These are phyloP conservation scores for Mimas tiliae DNA, from an alignment of 2,888 invertebrate species.

Conservation along the genomic window DNA sequence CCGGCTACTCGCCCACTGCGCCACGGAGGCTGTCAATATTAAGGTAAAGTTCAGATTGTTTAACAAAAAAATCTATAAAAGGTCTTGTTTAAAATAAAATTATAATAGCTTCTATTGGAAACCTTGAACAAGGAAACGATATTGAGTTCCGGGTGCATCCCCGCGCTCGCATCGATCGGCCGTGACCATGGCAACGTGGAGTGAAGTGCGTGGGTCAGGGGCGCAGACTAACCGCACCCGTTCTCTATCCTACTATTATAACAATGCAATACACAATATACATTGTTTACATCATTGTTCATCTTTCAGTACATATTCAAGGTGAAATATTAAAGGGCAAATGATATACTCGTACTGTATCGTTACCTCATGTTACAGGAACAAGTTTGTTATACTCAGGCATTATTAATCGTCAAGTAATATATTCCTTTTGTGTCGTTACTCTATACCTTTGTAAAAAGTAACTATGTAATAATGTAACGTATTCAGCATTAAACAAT, in stretches of 20 bases:
- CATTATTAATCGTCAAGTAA: too few relatives aligned
- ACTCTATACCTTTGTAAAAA: too few relatives aligned
- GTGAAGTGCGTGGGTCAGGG: conserved; percentile 75
- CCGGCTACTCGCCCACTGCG: too few relatives aligned
- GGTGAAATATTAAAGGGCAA: background rate
- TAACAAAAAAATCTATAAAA: too few relatives aligned
- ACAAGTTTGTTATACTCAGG: background rate
- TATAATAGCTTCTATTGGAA: conserved; percentile 34
- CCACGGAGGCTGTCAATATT: too few relatives aligned
- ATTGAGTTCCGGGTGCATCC: conserved; percentile 69
- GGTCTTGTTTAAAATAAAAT: background rate
- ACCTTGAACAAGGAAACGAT: conserved; percentile 50
- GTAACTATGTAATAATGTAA: background rate
- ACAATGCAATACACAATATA: conserved; percentile 9
- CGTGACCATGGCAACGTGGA: conserved; percentile 78
- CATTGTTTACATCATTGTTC: conserved; percentile 2
- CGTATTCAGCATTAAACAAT: background rate
- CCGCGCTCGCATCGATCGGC: conserved; percentile 68
- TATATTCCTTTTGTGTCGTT: background rate
- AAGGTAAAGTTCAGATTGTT: too few relatives aligned
- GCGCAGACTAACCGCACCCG: conserved; percentile 43
- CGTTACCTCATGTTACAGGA: background rate
- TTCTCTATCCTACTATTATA: conserved; percentile 18
- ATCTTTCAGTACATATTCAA: background rate
- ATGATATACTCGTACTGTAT: background rate